Base-by-base conservation (phyloP, 2,888 invertebrate genomes). In the Leucophora obtusa region DNA sequence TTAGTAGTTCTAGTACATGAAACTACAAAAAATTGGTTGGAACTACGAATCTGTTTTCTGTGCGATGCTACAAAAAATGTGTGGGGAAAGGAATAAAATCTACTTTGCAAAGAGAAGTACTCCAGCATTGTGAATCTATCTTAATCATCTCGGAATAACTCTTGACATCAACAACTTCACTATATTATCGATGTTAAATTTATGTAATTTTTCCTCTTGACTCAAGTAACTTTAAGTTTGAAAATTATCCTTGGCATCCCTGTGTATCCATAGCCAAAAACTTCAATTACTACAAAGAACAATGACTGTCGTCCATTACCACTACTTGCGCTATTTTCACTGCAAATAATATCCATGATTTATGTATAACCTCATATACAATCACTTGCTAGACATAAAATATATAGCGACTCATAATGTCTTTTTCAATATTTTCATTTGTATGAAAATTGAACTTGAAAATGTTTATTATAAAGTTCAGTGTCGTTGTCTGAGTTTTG, bases 321-420 rank as follows among this genome's bases (percentile, higher is more conserved):
- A 17, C 53, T 21, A 56, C 43, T n/a, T n/a, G n/a, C n/a, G n/a
- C n/a, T 47, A 7, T 14, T 54, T 56, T 47, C 28, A 51, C 66
- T n/a, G 35, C 47, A 51, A 70, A 53, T 75, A 73, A 77, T 77
- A 69, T 81, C 59, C 65, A 81, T 81, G 76, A 81, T 81, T 81
- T 81, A 81, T 81, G 65, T 47, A 47, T 47, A n/a, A 7, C 14
- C 43, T 47, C 43, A 14, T 47, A 47, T 10, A 47, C 43, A 1
- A 47, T 47, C 43, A 47, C 43, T 14, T 47, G 1, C 15, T 47
- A 70, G 47, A 43, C 73, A 75, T 50, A 68, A 60, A 58, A 72
- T 58, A 80, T 60, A 70, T 47, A 24, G 7, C 58, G 62, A 21
- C 38, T 18, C 8, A 15, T 68, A 54, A 58, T 69, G 69, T 73